Evolutionary conservation across 1,140 invertebrate species (phyloP), one percentile per base, ranked within the genome.

Genomic region (Trypoxylus dichotomus): DNA sequence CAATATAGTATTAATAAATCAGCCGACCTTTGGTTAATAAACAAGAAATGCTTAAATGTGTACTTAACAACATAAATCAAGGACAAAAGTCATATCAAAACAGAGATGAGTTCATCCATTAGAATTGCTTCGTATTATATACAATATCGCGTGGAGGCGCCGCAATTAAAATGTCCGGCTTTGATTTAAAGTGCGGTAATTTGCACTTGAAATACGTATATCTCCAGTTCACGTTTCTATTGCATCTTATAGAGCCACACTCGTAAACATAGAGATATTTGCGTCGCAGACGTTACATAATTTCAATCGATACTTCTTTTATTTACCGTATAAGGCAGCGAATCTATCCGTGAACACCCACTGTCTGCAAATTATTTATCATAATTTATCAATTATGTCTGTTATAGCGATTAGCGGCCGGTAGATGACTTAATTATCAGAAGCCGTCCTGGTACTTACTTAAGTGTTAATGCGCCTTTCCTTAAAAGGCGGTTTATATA

Each of bases 371-470:
- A 63, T 63, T 63, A 63, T 63, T 63, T 63, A 63, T 63, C 60
- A 63, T 63, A 63, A 63, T 63, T 63, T 63, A 63, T 63, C 60
- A 63, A 63, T 63, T 63, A 63, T 63, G 60, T 63, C 60, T 63
- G 60, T 19, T 19, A 24, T 63, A 63, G 13, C 60, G 60, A 63
- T 63, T 63, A 63, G 60, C 60, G 60, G 13, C 10, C 60, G 60
- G 19, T 63, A 19, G 60, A 63, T 63, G 60, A 27, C 60, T 63
- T 63, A 63, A 63, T 63, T 63, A 63, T 24, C 60, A 63, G 60
- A 27, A 63, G 60, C 60, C 21, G 60, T 63, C 25, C 13, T n/a
- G 13, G 25, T 11, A 63, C 1, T n/a, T 27, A 63, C 19, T 63
- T 25, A 63, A 63, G 60, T 63, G 60, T 63, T 63, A 63, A 63